These are phyloP conservation scores for Hypsibius dujardini DNA, from an alignment of 1,140 invertebrate species.

Conservation along the genomic window DNA sequence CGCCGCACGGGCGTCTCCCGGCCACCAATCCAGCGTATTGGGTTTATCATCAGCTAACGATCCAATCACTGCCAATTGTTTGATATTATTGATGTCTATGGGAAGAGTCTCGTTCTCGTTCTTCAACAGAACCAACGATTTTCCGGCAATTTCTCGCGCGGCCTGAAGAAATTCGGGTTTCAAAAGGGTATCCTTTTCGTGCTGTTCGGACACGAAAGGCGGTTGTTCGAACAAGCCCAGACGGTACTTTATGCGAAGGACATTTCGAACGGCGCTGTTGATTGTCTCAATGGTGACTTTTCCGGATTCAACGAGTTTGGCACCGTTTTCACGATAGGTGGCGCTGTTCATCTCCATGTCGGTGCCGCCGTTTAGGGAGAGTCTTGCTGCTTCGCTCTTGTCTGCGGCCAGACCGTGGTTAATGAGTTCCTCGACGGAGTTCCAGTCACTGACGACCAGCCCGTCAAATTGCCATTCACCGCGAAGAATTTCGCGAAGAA, in stretches of 20 bases:
- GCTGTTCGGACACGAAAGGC: no score
- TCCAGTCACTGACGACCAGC: slow-evolving; percentile 22
- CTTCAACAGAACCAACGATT: no score
- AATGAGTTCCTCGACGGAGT: slow-evolving; percentile 16
- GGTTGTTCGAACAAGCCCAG: slow-evolving; percentile 22
- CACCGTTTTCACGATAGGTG: not conserved
- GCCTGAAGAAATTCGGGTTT: slow-evolving; percentile 3
- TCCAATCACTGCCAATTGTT: slow-evolving; percentile 21
- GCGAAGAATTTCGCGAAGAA: slow-evolving; percentile 20
- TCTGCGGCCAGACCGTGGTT: not conserved
- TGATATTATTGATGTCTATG: slow-evolving; percentile 1
- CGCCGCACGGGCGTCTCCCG: slow-evolving; percentile 5
- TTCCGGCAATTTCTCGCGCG: slow-evolving; percentile 18
- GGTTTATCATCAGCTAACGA: slow-evolving; percentile 17
- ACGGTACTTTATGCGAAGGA: slow-evolving; percentile 20
- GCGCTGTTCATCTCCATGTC: slow-evolving; percentile 18
- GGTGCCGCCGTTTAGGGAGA: slow-evolving; percentile 17
- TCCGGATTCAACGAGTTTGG: not conserved
- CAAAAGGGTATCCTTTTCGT: not conserved
- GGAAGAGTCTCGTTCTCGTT: slow-evolving; percentile 19
- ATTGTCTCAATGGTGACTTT: slow-evolving; percentile 16
- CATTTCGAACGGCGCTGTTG: slow-evolving; percentile 18
- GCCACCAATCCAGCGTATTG: slow-evolving; percentile 19
- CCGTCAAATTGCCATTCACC: slow-evolving; percentile 22
- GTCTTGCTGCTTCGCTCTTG: slow-evolving; percentile 11